Conservation (phyloP, 2,797 vertebrate genomes). For the Lophius americanus region DNA sequence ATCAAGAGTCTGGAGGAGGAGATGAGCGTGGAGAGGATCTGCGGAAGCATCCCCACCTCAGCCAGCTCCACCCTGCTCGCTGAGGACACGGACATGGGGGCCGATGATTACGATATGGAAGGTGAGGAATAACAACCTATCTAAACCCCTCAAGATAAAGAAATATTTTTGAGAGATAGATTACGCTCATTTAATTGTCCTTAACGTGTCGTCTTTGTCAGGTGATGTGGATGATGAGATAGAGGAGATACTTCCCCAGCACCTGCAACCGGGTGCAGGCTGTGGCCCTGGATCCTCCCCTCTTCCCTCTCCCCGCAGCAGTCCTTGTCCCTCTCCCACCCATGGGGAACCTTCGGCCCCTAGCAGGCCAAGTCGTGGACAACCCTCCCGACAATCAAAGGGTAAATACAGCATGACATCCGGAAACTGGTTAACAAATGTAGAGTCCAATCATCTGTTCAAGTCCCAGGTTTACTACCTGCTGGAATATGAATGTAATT, state of each 20-base stretch:
- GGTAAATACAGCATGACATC: conserved; percentile 57
- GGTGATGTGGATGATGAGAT: conserved; percentile 97
- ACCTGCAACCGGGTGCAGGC: conserved; percentile 87
- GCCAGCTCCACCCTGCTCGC: conserved; percentile 95
- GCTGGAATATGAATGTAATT: conserved; percentile 48
- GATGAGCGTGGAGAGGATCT: conserved; percentile 94
- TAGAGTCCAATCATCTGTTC: neutral
- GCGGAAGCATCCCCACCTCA: conserved; percentile 88
- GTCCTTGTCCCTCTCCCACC: conserved; percentile 95
- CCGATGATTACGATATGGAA: conserved; percentile 98
- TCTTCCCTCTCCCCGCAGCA: conserved; percentile 88
- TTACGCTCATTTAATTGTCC: neutral
- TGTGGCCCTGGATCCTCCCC: conserved; percentile 87
- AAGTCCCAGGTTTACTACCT: neutral
- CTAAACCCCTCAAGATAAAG: neutral
- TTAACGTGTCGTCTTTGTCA: conserved; percentile 51
- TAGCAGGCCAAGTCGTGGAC: conserved; percentile 84
- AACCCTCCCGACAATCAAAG: conserved; percentile 83
- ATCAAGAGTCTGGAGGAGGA: conserved; percentile 95
- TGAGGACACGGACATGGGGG: conserved; percentile 91
- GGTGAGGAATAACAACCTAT: conserved; percentile 77
- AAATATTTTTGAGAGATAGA: neutral
- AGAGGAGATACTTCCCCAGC: conserved; percentile 95
- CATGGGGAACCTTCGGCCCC: conserved; percentile 85
- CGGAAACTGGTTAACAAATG: neutral